These are phyloP conservation scores for Lateolabrax maculatus DNA, from an alignment of 2,797 vertebrate genomes.

Conservation along the genomic window DNA sequence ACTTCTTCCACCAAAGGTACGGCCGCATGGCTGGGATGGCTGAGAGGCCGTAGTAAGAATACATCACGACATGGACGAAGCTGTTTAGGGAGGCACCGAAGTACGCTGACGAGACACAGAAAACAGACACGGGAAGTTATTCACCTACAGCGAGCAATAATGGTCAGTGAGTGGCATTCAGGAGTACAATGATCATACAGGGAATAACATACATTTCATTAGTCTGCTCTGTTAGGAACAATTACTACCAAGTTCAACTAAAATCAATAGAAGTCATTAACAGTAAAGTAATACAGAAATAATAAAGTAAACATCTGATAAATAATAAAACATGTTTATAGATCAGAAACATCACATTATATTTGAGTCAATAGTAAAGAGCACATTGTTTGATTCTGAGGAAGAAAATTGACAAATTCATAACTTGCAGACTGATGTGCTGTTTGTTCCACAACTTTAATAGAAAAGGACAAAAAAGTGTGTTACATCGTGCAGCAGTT, in stretches of 20 bases:
- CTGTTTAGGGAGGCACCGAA: conserved; percentile 96
- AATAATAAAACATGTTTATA: conserved; percentile 16
- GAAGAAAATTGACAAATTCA: not conserved
- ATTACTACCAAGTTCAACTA: not conserved
- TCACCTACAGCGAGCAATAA: conserved; percentile 14
- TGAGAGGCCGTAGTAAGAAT: conserved; percentile 96
- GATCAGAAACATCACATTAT: conserved; percentile 1
- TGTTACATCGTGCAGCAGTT: conserved; percentile 15
- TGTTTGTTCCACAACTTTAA: too few relatives aligned
- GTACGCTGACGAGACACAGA: conserved; percentile 86
- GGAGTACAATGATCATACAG: not conserved
- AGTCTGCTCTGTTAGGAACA: not conserved
- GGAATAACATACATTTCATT: conserved; percentile 20
- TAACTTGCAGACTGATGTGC: not conserved
- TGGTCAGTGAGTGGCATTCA: not conserved
- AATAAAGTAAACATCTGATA: conserved; percentile 10
- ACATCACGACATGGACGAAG: conserved; percentile 98
- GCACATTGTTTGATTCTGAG: not conserved
- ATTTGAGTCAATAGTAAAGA: conserved; percentile 1
- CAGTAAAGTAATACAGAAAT: conserved; percentile 19
- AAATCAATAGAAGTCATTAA: conserved; percentile 37
- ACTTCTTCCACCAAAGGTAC: conserved; percentile 99
- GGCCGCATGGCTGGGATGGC: conserved; percentile 93
- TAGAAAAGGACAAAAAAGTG: not conserved
- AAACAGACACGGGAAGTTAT: conserved; percentile 10